Percentiles rank a stretch among this genome's conserved stretches.
These are phyloP conservation scores for Micromesistius poutassou DNA, from an alignment of 2,797 vertebrate species.

Conservation along the genomic window DNA sequence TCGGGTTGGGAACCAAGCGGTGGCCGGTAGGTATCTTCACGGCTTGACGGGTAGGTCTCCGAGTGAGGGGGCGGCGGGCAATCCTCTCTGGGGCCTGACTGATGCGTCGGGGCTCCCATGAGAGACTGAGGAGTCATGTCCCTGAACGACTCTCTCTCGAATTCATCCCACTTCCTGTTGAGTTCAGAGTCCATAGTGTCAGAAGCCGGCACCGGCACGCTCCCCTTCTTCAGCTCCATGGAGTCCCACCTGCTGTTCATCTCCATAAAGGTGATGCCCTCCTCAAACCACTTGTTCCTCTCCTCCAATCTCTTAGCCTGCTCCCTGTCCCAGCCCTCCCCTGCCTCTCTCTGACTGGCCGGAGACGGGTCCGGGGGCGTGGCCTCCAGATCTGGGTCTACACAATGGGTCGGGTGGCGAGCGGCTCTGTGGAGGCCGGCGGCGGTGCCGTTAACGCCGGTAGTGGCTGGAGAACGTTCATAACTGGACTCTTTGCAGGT, in stretches of 20 bases:
- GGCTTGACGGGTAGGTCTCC: constrained; percentile 31
- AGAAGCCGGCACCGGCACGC: constrained; percentile 53
- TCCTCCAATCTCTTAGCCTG: constrained; percentile 85
- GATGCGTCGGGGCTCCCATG: constrained; percentile 62
- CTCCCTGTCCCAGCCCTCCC: constrained; percentile 83
- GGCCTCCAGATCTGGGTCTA: constrained; percentile 33
- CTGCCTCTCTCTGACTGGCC: constrained; percentile 61
- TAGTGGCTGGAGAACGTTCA: constrained; percentile 54
- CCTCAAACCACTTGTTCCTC: constrained; percentile 83
- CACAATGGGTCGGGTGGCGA: constrained; percentile 51
- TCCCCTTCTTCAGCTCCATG: constrained; percentile 73
- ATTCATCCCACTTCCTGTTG: constrained; percentile 89
- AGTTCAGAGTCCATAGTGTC: constrained; percentile 78
- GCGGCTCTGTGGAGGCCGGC: constrained; percentile 70
- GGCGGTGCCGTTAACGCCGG: constrained; percentile 49
- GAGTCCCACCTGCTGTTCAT: constrained; percentile 73
- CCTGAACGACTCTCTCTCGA: constrained; percentile 82
- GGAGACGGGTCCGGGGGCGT: constrained; percentile 34
- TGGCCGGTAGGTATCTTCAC: constrained; percentile 27
- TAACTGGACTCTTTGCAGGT: constrained; percentile 52
- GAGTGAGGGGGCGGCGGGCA: constrained; percentile 18
- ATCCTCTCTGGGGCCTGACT: constrained; percentile 44
- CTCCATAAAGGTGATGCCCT: constrained; percentile 55
- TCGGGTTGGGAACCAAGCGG: constrained; percentile 22
- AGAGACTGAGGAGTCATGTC: constrained; percentile 75